phyloP scores from a whole-genome alignment of 2,797 vertebrate species.

The Malurus leucopterus region DNA sequence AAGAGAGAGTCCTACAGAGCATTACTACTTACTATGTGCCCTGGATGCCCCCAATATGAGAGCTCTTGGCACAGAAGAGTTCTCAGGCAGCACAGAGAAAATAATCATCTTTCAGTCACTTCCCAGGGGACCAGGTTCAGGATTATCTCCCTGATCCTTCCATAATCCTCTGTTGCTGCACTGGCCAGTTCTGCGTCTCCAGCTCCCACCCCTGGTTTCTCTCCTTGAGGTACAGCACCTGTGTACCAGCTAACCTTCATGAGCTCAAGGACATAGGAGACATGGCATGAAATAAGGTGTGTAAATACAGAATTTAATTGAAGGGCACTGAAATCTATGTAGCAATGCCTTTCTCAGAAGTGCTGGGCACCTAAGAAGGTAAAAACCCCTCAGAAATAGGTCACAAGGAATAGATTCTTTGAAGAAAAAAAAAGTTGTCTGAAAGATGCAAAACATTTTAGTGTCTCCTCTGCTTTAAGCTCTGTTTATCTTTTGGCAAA shows the following conservation, averaged over 20 bases:
- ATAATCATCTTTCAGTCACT: not conserved
- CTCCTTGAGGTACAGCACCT: not conserved
- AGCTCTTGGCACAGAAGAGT: not conserved
- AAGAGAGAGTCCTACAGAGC: not conserved
- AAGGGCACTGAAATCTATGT: not conserved
- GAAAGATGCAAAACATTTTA: not conserved
- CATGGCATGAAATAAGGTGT: not conserved
- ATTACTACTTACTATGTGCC: not conserved
- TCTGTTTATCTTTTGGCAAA: not conserved
- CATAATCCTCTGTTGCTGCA: not conserved
- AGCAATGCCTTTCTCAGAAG: not conserved
- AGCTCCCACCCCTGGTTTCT: not conserved
- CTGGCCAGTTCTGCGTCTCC: not conserved
- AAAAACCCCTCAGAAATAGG: not conserved
- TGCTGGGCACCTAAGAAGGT: not conserved
- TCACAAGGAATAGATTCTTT: not conserved
- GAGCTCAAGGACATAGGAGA: not conserved
- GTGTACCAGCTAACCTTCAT: not conserved
- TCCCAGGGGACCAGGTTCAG: not conserved
- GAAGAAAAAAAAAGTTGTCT: not conserved
- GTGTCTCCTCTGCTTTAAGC: not conserved
- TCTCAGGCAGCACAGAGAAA: not conserved
- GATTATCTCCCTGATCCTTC: not conserved
- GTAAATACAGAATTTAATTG: not conserved
- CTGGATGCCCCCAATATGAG: not conserved